Evolutionary conservation across 2,113 vertebrate genomes (phyloP), one percentile per base, ranked within the genome.

Genomic region (Aegotheles bennettii): DNA sequence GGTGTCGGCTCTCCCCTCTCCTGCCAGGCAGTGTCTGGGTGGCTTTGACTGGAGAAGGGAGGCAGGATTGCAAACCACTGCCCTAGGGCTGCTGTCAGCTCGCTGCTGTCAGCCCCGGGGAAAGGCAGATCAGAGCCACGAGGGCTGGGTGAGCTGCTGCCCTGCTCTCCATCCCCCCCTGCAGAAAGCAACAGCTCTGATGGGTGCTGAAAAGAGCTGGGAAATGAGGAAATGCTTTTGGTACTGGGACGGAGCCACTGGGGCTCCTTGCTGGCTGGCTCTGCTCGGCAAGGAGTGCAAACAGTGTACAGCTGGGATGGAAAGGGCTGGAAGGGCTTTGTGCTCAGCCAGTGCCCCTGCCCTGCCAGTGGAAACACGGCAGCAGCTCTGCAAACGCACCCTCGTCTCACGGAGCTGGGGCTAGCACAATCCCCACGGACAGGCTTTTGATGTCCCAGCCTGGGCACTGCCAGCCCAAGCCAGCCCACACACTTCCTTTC

Each of bases 271-370:
- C 33, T 40, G 76, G 16, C 68, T 1, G 19, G 16, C 12, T 91
- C 11, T 14, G 25, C 16, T 67, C 5, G 0, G n/a, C 0, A 11
- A 25, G 43, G 33, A 64, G 13, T 2, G 8, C 11, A 42, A 53
- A 0, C 1, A 48, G 43, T 1, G 7, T 26, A 3, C 0, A 10
- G 56, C 28, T 0, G 16, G 36, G 53, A 63, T 56, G 73, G 68
- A 38, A 80, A 21, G 36, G 65, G 75, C 87, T 84, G 81, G 40
- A 42, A 64, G 61, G 74, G 35, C 16, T 5, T 6, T 40, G 47
- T 33, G 71, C 59, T 71, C 42, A 16, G 80, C 9, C 6, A 51
- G 51, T 18, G 68, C 7, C 67, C n/a, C 47, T 26, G 51, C 43
- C 35, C 53, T 60, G 86, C 70, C 84, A 51, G 71, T 3, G 1